A percentile compares a stretch with the other conserved stretches of the same genome.
Evolutionary conservation across 2,113 vertebrate genomes (phyloP).

Genomic region (Lichenostomus cassidix): DNA sequence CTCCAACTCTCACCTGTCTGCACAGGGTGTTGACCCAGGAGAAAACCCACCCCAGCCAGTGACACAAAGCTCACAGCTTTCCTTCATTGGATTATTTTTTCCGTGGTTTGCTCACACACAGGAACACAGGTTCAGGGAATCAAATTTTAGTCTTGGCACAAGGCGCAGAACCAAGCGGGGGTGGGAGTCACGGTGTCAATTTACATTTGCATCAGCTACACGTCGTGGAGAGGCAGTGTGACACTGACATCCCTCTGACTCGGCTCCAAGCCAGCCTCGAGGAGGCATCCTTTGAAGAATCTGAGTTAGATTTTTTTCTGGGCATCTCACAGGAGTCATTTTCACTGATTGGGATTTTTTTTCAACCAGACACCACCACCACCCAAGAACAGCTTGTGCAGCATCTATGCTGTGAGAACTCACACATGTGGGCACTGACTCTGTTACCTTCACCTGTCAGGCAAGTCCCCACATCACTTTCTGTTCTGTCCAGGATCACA

Average conservation of each 20-base stretch:
- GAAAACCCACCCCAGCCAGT: neutral
- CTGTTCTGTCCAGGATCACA: neutral
- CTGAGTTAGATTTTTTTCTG: neutral
- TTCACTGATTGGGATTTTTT: neutral
- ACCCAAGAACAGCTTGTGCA: neutral
- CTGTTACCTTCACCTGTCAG: neutral
- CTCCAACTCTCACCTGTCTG: neutral
- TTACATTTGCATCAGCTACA: neutral
- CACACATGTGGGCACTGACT: neutral
- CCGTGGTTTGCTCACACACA: fast-evolving
- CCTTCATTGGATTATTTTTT: neutral
- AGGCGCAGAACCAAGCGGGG: neutral
- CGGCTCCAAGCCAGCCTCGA: neutral
- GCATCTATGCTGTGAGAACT: neutral
- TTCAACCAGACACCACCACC: neutral
- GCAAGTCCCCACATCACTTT: neutral
- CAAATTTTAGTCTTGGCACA: neutral
- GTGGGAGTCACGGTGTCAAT: neutral
- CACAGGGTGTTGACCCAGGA: neutral
- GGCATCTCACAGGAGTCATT: neutral
- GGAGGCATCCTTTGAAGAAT: neutral
- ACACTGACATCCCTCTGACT: neutral
- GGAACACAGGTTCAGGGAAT: neutral
- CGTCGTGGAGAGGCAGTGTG: neutral
- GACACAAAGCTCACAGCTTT: neutral